These are phyloP conservation scores for Gymnogyps californianus DNA, from an alignment of 2,113 vertebrate species.

Conservation along the genomic window DNA sequence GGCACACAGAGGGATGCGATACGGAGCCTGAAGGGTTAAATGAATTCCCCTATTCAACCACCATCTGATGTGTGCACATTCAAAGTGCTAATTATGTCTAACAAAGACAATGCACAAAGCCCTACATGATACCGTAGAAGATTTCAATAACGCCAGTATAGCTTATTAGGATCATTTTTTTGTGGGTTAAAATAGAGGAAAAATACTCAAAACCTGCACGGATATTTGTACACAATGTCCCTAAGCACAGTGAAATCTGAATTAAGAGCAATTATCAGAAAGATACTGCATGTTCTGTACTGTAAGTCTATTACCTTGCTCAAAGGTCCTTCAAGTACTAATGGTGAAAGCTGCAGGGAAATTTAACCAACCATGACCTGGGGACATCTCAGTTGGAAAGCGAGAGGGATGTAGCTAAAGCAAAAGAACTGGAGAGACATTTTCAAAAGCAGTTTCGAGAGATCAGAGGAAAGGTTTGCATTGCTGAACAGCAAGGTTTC, in stretches of 20 bases:
- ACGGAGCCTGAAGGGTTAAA: constrained; percentile 14
- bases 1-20: background rate
- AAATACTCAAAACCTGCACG: background rate
- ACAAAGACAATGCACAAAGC: constrained; percentile 35
- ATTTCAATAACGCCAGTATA: background rate
- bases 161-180: background rate
- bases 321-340: background rate
- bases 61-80: constrained; percentile 24
- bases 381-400: background rate
- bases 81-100: constrained; percentile 27
- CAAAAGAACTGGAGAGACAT: background rate
- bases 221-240: background rate
- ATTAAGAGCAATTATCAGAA: background rate
- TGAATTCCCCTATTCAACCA: background rate
- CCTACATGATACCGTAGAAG: background rate
- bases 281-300: no score
- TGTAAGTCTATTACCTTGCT: background rate
- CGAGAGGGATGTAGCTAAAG: rapidly evolving
- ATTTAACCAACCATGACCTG: background rate
- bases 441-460: background rate
- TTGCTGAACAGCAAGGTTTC: background rate
- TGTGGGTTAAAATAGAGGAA: background rate
- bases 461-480: background rate
- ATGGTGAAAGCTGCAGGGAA: background rate
- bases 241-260: background rate